Conservation (phyloP, 2,113 vertebrate species). For the Platysteira castanea region DNA sequence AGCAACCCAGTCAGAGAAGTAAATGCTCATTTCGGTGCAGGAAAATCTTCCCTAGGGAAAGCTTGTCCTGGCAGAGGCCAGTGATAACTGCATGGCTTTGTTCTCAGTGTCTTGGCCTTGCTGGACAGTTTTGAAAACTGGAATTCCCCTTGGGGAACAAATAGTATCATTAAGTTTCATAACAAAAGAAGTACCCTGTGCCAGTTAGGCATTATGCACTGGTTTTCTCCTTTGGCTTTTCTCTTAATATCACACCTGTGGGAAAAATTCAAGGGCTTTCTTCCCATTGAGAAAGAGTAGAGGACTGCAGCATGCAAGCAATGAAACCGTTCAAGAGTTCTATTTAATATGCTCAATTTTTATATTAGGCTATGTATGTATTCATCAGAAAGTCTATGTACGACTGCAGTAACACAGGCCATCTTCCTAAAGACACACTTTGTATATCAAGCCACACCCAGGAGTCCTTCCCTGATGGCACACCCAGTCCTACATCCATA, state of each 20-base stretch:
- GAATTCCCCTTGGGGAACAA: not conserved
- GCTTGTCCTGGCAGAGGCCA: not conserved
- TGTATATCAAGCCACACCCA: not conserved
- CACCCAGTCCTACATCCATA: not conserved
- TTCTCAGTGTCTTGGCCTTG: not conserved
- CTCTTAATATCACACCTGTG: not conserved
- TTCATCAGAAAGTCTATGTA: not conserved
- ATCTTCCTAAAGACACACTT: not conserved
- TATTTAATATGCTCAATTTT: not conserved
- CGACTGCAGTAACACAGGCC: not conserved
- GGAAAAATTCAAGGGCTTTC: not conserved
- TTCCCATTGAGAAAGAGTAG: not conserved
- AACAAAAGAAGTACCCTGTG: accelerated
- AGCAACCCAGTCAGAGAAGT: not conserved
- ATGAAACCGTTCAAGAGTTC: not conserved
- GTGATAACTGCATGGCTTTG: not conserved
- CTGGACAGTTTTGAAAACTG: not conserved
- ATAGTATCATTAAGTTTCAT: not conserved
- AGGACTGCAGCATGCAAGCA: not conserved
- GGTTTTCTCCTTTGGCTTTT: not conserved
- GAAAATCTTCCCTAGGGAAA: not conserved
- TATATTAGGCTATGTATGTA: not conserved
- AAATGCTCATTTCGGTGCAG: not conserved
- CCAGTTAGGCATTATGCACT: not conserved
- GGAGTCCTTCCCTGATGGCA: not conserved